A percentile compares a stretch with the other conserved stretches of the same genome.
These are phyloP conservation scores for Syngnathus acus DNA, from an alignment of 2,797 vertebrate genomes.

Conservation along the genomic window DNA sequence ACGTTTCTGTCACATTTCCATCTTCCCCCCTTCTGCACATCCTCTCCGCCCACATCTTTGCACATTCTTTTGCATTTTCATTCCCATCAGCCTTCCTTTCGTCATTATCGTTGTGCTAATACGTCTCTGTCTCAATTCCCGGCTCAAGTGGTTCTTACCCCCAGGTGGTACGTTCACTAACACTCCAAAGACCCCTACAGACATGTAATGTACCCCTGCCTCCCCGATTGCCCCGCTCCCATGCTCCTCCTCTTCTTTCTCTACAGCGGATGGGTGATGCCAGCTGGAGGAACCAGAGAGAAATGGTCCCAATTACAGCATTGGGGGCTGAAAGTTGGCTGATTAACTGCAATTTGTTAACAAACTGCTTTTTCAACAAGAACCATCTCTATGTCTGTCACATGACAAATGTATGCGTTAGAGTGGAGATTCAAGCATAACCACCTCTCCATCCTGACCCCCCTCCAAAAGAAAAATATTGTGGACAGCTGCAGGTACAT, in stretches of 20 bases:
- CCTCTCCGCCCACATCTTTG: constrained; percentile 38
- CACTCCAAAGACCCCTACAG: constrained; percentile 53
- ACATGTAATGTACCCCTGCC: constrained; percentile 38
- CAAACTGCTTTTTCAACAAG: constrained; percentile 72
- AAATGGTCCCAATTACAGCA: constrained; percentile 77
- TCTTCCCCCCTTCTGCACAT: constrained; percentile 26
- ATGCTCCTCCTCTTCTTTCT: constrained; percentile 34
- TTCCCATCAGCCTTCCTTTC: constrained; percentile 56
- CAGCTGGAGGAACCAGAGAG: constrained; percentile 77
- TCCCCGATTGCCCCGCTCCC: constrained; percentile 4
- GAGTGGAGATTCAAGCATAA: constrained; percentile 18
- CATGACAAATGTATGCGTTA: constrained; percentile 45
- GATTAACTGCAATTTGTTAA: constrained; percentile 80
- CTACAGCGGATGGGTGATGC: constrained; percentile 60
- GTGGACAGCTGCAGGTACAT: constrained; percentile 14
- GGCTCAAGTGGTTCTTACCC: constrained; percentile 50
- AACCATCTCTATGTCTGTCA: constrained; percentile 67
- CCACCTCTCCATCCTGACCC: neutral
- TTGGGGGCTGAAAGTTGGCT: constrained; percentile 72
- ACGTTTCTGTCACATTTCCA: constrained; percentile 48
- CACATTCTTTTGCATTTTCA: constrained; percentile 45
- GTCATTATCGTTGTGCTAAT: constrained; percentile 64
- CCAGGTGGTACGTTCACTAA: constrained; percentile 39
- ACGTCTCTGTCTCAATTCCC: constrained; percentile 48
- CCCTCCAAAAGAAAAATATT: constrained; percentile 23